Evolutionary conservation across 2,888 invertebrate genomes (phyloP), one percentile per base, ranked within the genome.

Genomic region (Clivina fossor): DNA sequence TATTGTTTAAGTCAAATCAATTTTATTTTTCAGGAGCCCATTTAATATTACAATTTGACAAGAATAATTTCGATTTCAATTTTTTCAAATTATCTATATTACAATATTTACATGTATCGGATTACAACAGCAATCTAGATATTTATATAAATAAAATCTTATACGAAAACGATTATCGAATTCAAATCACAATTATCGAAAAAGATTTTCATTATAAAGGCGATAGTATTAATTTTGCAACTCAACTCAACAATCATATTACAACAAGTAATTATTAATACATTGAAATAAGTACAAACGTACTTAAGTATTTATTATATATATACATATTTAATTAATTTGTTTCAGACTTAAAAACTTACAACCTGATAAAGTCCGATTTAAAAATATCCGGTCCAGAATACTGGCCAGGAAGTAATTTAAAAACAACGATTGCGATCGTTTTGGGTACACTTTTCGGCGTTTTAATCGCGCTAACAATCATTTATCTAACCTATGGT

Each of bases 181-280:
- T 50, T 35, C 56, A 56, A 56, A 30, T 56, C 13, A 43, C 50
- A 18, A 44, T 56, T 13, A 11, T 30, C 16, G 55, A 55, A 47
- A 55, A 46, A 32, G 38, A 47, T 49, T 38, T 26, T 19, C 32
- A 43, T 30, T 56, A 49, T 18, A 43, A 44, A 5, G 50, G 50
- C 5, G 24, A 56, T 7, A 49, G 50, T 28, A 26, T 35, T 13
- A 30, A 16, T 16, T 32, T 37, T 18, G 56, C 44, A 15, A 26
- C 22, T 18, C 19, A 43, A 1, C 11, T 56, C 5, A 32, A 33
- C 1, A 22, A 47, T 2, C 19, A 33, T 3, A 15, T 47, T n/a
- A 33, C 7, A 20, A 22, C 47, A 33, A 30, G 46, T 46, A 46
- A 30, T 13, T n/a, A n/a, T n/a, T n/a, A 35, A 56, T 35, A 3